Evolutionary conservation across 2,113 vertebrate species (phyloP).

Genomic region (Clinocottus analis): DNA sequence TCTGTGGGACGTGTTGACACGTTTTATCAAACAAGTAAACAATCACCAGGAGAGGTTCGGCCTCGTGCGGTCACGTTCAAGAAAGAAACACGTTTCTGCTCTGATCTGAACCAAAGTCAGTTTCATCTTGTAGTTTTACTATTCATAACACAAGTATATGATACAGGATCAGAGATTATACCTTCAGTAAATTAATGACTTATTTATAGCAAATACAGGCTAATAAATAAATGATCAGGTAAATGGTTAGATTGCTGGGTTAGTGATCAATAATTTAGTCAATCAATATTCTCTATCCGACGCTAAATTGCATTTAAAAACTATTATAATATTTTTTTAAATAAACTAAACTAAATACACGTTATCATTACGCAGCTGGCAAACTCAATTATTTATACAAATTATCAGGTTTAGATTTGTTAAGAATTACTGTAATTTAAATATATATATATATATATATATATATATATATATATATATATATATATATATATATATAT

Average conservation of each 20-base stretch:
- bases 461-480: too few relatives aligned
- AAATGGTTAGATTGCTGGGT: not conserved
- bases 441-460: not conserved
- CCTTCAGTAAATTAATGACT: not conserved
- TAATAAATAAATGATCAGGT: not conserved
- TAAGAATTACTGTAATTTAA: not conserved
- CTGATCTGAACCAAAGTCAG: not conserved
- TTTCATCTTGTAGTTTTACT: too few relatives aligned
- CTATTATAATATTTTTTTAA: not conserved
- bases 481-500: too few relatives aligned
- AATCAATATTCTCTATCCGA: not conserved
- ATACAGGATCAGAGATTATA: not conserved
- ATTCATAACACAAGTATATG: too few relatives aligned
- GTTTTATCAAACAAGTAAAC: constrained; percentile 82
- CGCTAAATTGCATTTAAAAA: not conserved
- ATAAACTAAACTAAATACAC: not conserved
- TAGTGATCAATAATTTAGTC: not conserved
- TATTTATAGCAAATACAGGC: not conserved
- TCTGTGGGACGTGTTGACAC: constrained; percentile 79
- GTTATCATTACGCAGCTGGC: not conserved
- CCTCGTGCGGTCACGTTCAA: constrained; percentile 55
- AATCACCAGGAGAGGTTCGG: constrained; percentile 73
- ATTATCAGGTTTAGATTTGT: not conserved
- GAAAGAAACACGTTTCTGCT: constrained; percentile 28
- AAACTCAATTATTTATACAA: not conserved